phyloP scores from a whole-genome alignment of 2,113 vertebrate genomes.

The Etheostoma cragini region DNA sequence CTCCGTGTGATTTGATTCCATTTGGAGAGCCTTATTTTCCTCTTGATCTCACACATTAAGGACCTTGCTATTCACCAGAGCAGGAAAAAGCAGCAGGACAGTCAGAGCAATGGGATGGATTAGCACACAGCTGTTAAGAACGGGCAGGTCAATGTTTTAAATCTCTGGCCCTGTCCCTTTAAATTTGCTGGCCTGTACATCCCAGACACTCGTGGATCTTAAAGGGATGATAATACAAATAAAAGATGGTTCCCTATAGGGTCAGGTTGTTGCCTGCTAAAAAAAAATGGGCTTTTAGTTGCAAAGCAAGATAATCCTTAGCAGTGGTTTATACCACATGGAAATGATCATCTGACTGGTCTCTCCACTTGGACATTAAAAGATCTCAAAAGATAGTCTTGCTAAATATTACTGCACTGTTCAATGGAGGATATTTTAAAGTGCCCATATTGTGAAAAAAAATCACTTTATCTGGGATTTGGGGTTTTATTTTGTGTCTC shows the following conservation, averaged over 20 bases:
- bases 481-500: too few species aligned
- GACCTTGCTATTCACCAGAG: slow-evolving; percentile 74
- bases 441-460: too few species aligned
- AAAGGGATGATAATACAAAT: slow-evolving; percentile 47
- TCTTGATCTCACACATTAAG: slow-evolving; percentile 82
- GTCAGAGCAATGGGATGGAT: slow-evolving; percentile 72
- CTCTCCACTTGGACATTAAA: neutral
- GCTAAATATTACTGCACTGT: neutral
- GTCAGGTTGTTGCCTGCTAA: slow-evolving; percentile 21
- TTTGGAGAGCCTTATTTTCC: slow-evolving; percentile 83
- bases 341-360: slow-evolving; percentile 35
- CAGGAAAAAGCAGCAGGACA: slow-evolving; percentile 63
- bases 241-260: slow-evolving; percentile 33
- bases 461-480: too few species aligned
- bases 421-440: neutral
- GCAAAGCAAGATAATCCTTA: slow-evolving; percentile 46
- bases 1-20: slow-evolving; percentile 81
- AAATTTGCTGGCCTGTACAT: slow-evolving; percentile 71
- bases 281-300: slow-evolving; percentile 40
- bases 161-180: slow-evolving; percentile 71
- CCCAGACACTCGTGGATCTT: slow-evolving; percentile 57
- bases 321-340: slow-evolving; percentile 31
- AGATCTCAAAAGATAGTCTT: neutral
- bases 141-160: slow-evolving; percentile 75
- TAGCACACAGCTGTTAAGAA: slow-evolving; percentile 75